Percentiles rank a stretch among this genome's conserved stretches.
These are phyloP conservation scores for Callimorpha dominula DNA, from an alignment of 2,888 invertebrate genomes.

Conservation along the genomic window DNA sequence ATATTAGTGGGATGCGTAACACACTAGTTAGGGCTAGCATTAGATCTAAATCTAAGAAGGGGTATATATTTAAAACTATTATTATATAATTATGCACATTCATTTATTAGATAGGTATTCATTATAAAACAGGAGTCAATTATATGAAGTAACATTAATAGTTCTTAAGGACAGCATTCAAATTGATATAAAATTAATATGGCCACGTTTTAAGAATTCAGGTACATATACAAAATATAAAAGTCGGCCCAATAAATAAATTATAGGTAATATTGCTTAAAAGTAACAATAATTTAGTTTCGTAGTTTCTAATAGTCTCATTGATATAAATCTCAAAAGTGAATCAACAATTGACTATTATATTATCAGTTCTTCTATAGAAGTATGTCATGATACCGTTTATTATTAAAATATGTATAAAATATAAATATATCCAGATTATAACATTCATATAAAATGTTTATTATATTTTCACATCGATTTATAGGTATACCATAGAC, in stretches of 20 bases:
- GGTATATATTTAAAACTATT: conserved; percentile 49
- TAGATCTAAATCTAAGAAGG: background rate
- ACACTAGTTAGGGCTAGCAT: background rate
- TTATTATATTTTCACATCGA: conserved; percentile 43
- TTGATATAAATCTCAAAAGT: conserved; percentile 77
- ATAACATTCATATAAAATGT: conserved; percentile 70
- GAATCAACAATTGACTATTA: conserved; percentile 67
- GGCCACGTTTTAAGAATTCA: conserved; percentile 85
- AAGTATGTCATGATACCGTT: conserved; percentile 72
- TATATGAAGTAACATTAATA: conserved; percentile 69
- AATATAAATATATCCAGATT: conserved; percentile 68
- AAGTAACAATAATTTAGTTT: conserved; percentile 82
- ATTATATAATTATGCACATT: conserved; percentile 71
- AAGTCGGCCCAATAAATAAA: conserved; percentile 76
- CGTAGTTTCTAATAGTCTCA: conserved; percentile 80
- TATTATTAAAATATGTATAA: conserved; percentile 72
- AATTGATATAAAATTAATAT: conserved; percentile 78
- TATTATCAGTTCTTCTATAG: conserved; percentile 71
- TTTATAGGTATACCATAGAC: conserved; percentile 22
- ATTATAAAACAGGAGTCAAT: conserved; percentile 81
- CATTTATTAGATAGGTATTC: conserved; percentile 79
- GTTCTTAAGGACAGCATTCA: conserved; percentile 69
- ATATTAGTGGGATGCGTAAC: too few species aligned
- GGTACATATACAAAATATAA: conserved; percentile 83
- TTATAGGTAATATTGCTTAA: conserved; percentile 67